Conservation (phyloP, 2,113 vertebrate genomes). For the human region GRCh38 chr15:67720501-67721000, state of each 20-base stretch:
- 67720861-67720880: constrained; percentile 86
- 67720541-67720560: constrained; percentile 76
- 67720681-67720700: constrained; percentile 88
- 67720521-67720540: constrained; percentile 55
- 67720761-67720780: constrained; percentile 88
- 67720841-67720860: constrained; percentile 87
- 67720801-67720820: constrained; percentile 87
- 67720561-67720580: constrained; percentile 52
- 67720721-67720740: constrained; percentile 93
- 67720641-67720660: constrained; percentile 83
- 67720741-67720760: constrained; percentile 91
- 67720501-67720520: constrained; percentile 37
- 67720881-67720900: constrained; percentile 89
- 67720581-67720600: constrained; percentile 75
- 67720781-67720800: constrained; percentile 87
- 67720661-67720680: constrained; percentile 83
- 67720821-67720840: constrained; percentile 91
- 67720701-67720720: constrained; percentile 94
- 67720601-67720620: constrained; percentile 84
- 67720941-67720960: constrained; percentile 76
- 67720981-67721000: constrained; percentile 80
- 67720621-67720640: constrained; percentile 90
- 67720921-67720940: constrained; percentile 87
- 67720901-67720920: constrained; percentile 89
- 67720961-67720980: constrained; percentile 65